Evolutionary conservation across 2,797 vertebrate genomes (phyloP).

Genomic region (Pristis pectinata): DNA sequence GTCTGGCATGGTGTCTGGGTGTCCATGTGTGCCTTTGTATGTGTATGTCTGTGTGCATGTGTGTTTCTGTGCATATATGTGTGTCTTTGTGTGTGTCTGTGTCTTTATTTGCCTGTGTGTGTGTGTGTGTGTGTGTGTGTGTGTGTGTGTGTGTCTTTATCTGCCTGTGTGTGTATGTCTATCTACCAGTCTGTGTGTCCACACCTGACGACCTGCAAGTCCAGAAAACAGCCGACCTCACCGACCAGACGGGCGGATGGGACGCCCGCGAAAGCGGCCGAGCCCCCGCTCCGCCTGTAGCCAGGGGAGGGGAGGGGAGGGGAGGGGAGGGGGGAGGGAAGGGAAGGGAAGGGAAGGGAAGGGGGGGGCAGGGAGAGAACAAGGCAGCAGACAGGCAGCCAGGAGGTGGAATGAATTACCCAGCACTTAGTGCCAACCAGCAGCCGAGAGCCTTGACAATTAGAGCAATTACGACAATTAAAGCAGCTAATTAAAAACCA

Average conservation of each 20-base stretch:
- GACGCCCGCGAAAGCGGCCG: no score
- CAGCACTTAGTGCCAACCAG: background rate
- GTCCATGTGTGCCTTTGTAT: background rate
- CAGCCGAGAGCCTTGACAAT: conserved; percentile 30
- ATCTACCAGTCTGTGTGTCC: background rate
- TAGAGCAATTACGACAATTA: conserved; percentile 30
- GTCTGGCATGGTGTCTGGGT: no score
- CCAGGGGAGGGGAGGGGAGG: no score
- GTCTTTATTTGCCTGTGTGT: background rate
- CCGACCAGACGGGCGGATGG: background rate
- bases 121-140: background rate
- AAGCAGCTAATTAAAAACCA: conserved; percentile 34
- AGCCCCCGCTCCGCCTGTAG: no score
- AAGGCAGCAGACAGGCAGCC: background rate
- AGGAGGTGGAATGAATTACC: conserved; percentile 15
- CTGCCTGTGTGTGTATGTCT: background rate
- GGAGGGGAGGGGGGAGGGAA: no score
- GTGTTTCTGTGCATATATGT: background rate
- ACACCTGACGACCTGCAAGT: no score
- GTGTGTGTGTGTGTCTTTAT: background rate
- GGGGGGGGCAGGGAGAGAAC: background rate
- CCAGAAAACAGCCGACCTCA: background rate
- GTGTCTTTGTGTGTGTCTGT: background rate
- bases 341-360: background rate
- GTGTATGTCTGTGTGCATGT: background rate